phyloP scores from a whole-genome alignment of 2,113 vertebrate genomes.

The Rhabdomys dilectus region DNA sequence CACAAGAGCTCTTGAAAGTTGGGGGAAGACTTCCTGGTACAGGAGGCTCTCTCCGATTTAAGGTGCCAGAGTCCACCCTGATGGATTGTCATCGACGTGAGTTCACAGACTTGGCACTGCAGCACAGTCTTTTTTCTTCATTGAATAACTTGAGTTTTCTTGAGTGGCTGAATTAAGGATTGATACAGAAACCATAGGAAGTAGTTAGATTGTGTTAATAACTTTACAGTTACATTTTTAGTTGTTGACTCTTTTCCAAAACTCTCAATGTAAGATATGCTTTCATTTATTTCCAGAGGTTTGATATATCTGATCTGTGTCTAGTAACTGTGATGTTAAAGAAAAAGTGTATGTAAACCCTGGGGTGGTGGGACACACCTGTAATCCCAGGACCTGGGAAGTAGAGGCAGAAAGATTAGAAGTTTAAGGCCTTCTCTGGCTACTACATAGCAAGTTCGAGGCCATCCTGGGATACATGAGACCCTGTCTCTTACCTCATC shows the following conservation, averaged over 20 bases:
- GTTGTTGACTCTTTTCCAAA: background rate
- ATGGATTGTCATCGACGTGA: slow-evolving; percentile 98
- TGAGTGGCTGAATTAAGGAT: background rate
- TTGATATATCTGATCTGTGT: background rate
- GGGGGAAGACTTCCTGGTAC: slow-evolving; percentile 95
- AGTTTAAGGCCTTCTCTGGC: background rate
- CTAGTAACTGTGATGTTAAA: background rate
- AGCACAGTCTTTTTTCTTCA: background rate
- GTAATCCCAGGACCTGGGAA: background rate
- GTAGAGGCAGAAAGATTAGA: background rate
- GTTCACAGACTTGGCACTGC: slow-evolving; percentile 66
- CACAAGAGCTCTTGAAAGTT: slow-evolving; percentile 94
- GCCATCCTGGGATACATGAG: background rate
- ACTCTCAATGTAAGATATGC: background rate
- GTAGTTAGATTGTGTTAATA: background rate
- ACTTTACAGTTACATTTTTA: slow-evolving; percentile 11
- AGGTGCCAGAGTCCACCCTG: slow-evolving; percentile 97
- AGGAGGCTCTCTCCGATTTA: slow-evolving; percentile 95
- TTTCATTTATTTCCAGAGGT: slow-evolving; percentile 3
- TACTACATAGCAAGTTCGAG: background rate
- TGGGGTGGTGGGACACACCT: background rate
- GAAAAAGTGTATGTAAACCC: background rate
- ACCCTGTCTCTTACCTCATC: background rate
- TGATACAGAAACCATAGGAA: background rate
- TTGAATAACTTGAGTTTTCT: background rate